Percentiles rank a stretch among this genome's conserved stretches.
These are phyloP conservation scores for Taurulus bubalis DNA, from an alignment of 2,113 vertebrate genomes.

Conservation along the genomic window DNA sequence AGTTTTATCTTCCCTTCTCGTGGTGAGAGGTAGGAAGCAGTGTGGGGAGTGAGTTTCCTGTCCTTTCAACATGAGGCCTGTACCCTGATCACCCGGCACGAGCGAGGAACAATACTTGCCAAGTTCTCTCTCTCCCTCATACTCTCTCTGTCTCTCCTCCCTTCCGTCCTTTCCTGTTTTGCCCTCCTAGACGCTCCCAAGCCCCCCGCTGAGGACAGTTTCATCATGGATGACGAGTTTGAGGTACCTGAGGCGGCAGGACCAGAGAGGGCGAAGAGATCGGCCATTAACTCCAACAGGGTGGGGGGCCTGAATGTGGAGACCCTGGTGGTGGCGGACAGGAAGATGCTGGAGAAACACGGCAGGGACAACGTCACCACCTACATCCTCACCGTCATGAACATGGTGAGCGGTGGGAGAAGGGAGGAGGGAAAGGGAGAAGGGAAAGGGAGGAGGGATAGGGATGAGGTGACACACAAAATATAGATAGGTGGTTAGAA, in stretches of 20 bases:
- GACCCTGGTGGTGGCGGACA: constrained; percentile 97
- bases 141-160: constrained; percentile 27
- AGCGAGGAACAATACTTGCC: constrained; percentile 73
- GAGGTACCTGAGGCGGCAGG: constrained; percentile 59
- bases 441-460: neutral
- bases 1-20: constrained; percentile 35
- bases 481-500: neutral
- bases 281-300: constrained; percentile 87
- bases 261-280: constrained; percentile 87
- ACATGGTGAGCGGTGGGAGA: constrained; percentile 88
- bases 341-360: constrained; percentile 96
- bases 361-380: constrained; percentile 95
- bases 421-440: constrained; percentile 7
- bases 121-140: constrained; percentile 62
- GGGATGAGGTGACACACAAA: neutral
- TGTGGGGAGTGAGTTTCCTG: constrained; percentile 73
- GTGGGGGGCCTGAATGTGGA: constrained; percentile 92
- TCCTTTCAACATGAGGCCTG: constrained; percentile 60
- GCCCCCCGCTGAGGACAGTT: constrained; percentile 86
- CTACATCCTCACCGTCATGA: constrained; percentile 97
- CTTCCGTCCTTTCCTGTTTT: constrained; percentile 40
- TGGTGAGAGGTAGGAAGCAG: constrained; percentile 60
- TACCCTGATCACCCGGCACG: constrained; percentile 60
- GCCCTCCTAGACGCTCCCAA: constrained; percentile 87
- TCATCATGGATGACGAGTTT: constrained; percentile 89